Evolutionary conservation across 2,888 invertebrate species (phyloP).

Genomic region (Eupithecia abbreviata): DNA sequence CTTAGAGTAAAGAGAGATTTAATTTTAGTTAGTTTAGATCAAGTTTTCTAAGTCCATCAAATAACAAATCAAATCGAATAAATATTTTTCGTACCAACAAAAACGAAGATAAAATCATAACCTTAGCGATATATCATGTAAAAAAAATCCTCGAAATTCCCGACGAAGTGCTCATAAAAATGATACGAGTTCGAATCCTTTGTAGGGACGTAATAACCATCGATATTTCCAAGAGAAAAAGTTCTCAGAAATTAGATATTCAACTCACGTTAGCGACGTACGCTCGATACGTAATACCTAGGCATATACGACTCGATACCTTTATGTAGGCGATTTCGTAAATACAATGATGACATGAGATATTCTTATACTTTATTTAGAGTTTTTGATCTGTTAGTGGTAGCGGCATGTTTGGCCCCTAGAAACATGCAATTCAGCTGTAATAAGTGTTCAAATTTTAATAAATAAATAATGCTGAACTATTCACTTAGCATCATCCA

Average conservation of each 20-base stretch:
- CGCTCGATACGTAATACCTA: constrained; percentile 39
- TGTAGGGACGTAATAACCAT: constrained; percentile 41
- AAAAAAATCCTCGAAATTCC: constrained; percentile 35
- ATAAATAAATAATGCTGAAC: not conserved
- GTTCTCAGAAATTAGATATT: constrained; percentile 45
- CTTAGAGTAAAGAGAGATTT: not conserved
- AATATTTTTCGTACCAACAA: not conserved
- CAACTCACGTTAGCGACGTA: constrained; percentile 41
- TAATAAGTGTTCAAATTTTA: no score
- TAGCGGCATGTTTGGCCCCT: not conserved
- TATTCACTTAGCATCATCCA: not conserved
- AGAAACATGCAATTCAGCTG: no score
- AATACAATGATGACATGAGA: constrained; percentile 16
- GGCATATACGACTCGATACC: constrained; percentile 31
- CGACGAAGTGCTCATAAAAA: constrained; percentile 43
- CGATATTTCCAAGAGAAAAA: constrained; percentile 44
- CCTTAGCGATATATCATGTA: constrained; percentile 21
- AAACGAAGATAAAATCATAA: constrained; percentile 5
- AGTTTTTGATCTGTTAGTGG: not conserved
- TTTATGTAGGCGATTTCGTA: constrained; percentile 20
- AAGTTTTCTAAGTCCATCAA: not conserved
- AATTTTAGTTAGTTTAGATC: not conserved
- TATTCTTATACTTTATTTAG: not conserved
- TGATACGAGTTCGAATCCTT: constrained; percentile 42
- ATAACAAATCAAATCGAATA: not conserved